Base-by-base conservation (phyloP, 1,140 invertebrate genomes). In the Sycophila sp. region DNA sequence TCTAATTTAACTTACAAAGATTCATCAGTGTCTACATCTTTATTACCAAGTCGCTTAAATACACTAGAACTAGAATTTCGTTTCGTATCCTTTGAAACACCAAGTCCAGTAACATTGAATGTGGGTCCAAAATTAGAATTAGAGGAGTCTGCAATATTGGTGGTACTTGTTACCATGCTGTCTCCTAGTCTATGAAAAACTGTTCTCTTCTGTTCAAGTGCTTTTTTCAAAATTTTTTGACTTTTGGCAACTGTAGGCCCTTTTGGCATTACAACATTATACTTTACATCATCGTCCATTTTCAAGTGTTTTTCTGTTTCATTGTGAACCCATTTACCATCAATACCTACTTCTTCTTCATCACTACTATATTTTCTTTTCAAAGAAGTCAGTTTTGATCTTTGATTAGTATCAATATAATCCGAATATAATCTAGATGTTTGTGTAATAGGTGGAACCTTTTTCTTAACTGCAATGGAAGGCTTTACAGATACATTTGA, bases 161-260 rank as follows among this genome's bases (percentile, higher is more conserved):
- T 87, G 1, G 85, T 86, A 67, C 85, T 86, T 0, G 83, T 84
- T 15, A 87, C 85, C 2, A 83, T 85, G 63, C 84, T 86, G 19
- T 87, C 85, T 13, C 85, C 85, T 8, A 87, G 58, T 73, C 85
- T 79, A 47, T 87, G 84, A 55, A 87, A 87, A n/a, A 87, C 85
- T 8, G 85, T 87, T 60, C 80, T 73, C 28, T 87, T 86, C 40
- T 81, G 79, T 40, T 86, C 83, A 15, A 74, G 17, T 0, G 76
- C 65, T 60, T 84, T 82, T 45, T 86, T 83, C 40, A 86, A 38
- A 47, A 85, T 78, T n/a, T 84, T 79, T 53, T 83, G 79, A 74
- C 81, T 85, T 77, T 82, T 78, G 8, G 76, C 56, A 0, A 80
- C 85, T 24, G 81, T 81, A n/a, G n/a, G n/a, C 34, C 78, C 81